Conservation (phyloP, 2,113 vertebrate genomes). For the Sceloporus undulatus region DNA sequence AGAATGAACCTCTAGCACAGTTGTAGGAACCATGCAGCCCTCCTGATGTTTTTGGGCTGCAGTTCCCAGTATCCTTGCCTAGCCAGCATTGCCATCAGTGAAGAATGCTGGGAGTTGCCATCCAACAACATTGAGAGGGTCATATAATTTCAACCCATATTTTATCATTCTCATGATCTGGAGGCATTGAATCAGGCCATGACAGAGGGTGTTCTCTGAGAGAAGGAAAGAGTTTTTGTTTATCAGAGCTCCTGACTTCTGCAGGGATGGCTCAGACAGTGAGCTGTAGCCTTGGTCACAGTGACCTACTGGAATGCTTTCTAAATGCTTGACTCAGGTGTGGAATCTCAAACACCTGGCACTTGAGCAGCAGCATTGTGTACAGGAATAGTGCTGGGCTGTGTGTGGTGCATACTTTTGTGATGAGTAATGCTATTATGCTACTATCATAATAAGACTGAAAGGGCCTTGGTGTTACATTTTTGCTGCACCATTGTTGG, state of each 20-base stretch:
- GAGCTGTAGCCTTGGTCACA: background rate
- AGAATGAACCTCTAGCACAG: background rate
- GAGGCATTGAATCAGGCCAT: background rate
- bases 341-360: constrained; percentile 6
- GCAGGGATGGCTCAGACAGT: background rate
- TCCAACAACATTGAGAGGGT: background rate
- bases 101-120: no score
- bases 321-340: constrained; percentile 5
- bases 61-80: no score
- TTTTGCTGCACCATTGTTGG: background rate
- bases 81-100: no score
- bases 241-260: background rate
- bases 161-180: no score
- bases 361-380: constrained; percentile 12
- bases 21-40: no score
- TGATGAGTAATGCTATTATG: constrained; percentile 17
- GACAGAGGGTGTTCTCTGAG: background rate
- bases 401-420: constrained; percentile 53
- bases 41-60: no score
- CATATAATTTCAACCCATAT: no score
- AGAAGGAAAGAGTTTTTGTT: background rate
- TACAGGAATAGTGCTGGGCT: constrained; percentile 45
- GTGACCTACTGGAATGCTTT: constrained; percentile 6
- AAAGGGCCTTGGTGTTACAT: constrained; percentile 17
- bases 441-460: constrained; percentile 19